These are phyloP conservation scores for Coregonus ussuriensis DNA, from an alignment of 2,797 vertebrate species.

Conservation along the genomic window DNA sequence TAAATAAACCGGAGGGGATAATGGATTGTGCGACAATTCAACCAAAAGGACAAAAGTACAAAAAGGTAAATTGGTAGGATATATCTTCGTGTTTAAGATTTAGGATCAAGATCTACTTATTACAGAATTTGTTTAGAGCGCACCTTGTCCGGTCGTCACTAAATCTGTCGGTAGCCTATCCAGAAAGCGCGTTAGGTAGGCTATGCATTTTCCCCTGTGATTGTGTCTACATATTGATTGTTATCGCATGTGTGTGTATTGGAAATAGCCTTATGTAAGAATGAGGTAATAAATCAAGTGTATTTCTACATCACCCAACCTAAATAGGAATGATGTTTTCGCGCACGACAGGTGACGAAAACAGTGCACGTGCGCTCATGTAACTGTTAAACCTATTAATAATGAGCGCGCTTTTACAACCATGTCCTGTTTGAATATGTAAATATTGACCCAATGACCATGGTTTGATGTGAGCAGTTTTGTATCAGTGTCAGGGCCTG, in stretches of 20 bases:
- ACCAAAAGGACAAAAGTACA: not conserved
- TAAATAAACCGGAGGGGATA: not conserved
- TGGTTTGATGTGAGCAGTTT: not conserved
- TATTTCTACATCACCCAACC: not conserved
- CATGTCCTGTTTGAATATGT: not conserved
- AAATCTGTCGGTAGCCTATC: not conserved
- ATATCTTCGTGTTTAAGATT: constrained; percentile 22
- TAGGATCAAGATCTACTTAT: constrained; percentile 42
- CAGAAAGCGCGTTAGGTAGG: not conserved
- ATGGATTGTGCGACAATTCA: not conserved
- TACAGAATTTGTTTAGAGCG: constrained; percentile 50
- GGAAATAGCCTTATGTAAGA: not conserved
- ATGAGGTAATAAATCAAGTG: not conserved
- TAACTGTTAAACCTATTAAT: not conserved
- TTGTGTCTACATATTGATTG: not conserved
- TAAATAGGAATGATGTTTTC: not conserved
- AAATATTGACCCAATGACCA: not conserved
- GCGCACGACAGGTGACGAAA: constrained; percentile 5
- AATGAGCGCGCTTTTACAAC: not conserved
- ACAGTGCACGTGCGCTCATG: not conserved
- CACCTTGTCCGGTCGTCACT: constrained; percentile 8
- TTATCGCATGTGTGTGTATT: not conserved
- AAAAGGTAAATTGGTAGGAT: not conserved
- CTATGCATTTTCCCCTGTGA: not conserved
- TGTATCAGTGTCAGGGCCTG: not conserved